These are phyloP conservation scores for Arctocebus calabarensis DNA, from an alignment of 2,797 vertebrate species.

Conservation along the genomic window DNA sequence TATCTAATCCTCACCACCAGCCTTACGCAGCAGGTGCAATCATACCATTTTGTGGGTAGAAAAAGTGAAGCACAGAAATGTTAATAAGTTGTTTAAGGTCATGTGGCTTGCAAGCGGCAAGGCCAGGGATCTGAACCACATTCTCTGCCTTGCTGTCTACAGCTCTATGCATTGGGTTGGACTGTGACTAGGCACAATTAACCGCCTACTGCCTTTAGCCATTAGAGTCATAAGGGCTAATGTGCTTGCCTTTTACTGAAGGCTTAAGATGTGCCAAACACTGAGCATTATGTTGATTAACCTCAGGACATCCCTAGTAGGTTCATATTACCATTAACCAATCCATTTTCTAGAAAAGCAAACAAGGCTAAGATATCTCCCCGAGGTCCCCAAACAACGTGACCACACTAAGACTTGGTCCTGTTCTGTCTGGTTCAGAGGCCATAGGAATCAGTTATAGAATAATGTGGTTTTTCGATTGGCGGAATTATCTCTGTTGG, in stretches of 20 bases:
- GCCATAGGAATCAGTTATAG: neutral
- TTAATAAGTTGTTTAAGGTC: neutral
- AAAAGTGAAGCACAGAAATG: conserved; percentile 49
- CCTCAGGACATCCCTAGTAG: neutral
- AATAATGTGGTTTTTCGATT: neutral
- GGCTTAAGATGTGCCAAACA: neutral
- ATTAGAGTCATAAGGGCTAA: neutral
- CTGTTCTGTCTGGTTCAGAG: neutral
- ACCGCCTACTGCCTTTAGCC: neutral
- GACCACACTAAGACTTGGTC: neutral
- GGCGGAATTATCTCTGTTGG: neutral
- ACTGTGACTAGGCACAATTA: neutral
- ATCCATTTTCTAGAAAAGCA: neutral
- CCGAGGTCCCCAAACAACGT: neutral
- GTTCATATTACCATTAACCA: neutral
- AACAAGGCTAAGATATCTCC: neutral
- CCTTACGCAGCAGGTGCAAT: neutral
- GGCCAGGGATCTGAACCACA: neutral
- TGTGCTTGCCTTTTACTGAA: neutral
- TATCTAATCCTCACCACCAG: conserved; percentile 1
- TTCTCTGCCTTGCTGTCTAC: neutral
- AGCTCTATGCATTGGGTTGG: neutral
- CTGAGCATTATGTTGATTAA: neutral
- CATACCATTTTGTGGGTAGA: neutral
- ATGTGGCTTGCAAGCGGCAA: neutral